phyloP scores from a whole-genome alignment of 2,113 vertebrate species.

The Ammodytes dubius region DNA sequence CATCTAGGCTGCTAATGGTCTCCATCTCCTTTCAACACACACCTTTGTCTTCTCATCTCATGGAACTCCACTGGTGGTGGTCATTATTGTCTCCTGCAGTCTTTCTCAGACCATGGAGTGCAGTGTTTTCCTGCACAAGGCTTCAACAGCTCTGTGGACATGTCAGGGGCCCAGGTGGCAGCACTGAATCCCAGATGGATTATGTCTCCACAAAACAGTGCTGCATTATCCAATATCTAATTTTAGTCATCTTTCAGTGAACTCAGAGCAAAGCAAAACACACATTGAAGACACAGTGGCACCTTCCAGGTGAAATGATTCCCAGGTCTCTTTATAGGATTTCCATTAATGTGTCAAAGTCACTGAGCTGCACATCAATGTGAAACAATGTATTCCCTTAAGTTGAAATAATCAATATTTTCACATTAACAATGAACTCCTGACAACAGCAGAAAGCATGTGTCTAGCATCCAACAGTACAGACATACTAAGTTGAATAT shows the following conservation, averaged over 20 bases:
- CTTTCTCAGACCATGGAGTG: background rate
- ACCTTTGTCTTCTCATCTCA: conserved; percentile 22
- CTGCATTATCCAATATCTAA: conserved; percentile 20
- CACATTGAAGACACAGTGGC: background rate
- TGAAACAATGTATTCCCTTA: background rate
- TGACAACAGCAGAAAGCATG: too few species aligned
- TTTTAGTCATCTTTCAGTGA: conserved; percentile 10
- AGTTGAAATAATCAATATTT: background rate
- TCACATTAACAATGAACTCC: background rate
- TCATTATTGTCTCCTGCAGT: conserved; percentile 24
- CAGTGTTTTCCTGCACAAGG: conserved; percentile 2
- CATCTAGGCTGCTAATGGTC: background rate
- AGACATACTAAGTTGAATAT: too few species aligned
- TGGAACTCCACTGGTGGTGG: conserved; percentile 19
- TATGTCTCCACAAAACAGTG: conserved; percentile 23
- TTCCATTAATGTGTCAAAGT: background rate
- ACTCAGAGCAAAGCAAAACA: background rate
- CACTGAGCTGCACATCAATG: background rate
- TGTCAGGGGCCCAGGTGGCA: conserved; percentile 29
- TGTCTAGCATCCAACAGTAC: too few species aligned
- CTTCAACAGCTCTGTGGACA: conserved; percentile 9
- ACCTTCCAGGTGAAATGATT: conserved; percentile 1
- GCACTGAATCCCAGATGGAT: conserved; percentile 38
- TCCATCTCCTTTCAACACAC: conserved; percentile 30
- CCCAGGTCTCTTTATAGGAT: background rate